phyloP scores from a whole-genome alignment of 2,888 invertebrate species.

The Cataglyphis altisquamis region DNA sequence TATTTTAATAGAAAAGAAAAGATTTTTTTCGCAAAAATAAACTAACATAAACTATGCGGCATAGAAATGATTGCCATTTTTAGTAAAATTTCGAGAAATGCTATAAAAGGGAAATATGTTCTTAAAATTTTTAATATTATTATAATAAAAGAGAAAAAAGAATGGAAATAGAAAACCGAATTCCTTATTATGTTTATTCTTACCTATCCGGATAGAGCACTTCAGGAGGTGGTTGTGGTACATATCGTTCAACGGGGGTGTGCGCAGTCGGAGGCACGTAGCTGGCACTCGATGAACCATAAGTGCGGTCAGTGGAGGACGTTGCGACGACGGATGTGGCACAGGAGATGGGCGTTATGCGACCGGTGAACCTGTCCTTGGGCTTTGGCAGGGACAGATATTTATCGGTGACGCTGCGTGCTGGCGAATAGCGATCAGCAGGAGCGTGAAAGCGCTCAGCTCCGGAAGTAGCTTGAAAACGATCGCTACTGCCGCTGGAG shows the following conservation, averaged over 20 bases:
- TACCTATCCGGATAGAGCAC: conserved; percentile 82
- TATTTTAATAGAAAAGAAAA: background rate
- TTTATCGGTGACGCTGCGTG: conserved; percentile 80
- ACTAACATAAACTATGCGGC: too few relatives aligned
- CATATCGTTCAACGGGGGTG: conserved; percentile 91
- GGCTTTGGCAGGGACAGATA: conserved; percentile 84
- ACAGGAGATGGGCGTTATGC: conserved; percentile 72
- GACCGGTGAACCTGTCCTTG: conserved; percentile 82
- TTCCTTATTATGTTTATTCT: background rate
- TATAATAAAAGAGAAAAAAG: too few relatives aligned
- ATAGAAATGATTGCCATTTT: too few relatives aligned
- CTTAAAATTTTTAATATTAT: too few relatives aligned
- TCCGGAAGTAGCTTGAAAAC: conserved; percentile 72
- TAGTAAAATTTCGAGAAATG: too few relatives aligned
- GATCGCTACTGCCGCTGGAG: conserved; percentile 59
- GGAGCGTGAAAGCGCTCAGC: conserved; percentile 78
- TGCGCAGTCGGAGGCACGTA: conserved; percentile 92
- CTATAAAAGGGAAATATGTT: too few relatives aligned
- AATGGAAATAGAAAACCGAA: background rate
- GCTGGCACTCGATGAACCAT: conserved; percentile 72
- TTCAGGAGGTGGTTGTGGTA: conserved; percentile 87
- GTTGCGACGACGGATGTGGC: conserved; percentile 56
- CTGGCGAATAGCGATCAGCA: conserved; percentile 83
- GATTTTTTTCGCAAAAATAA: background rate
- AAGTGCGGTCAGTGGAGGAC: conserved; percentile 78